Evolutionary conservation across 2,888 invertebrate species (phyloP), one percentile per base, ranked within the genome.

Genomic region (Acanthopleura granulata): DNA sequence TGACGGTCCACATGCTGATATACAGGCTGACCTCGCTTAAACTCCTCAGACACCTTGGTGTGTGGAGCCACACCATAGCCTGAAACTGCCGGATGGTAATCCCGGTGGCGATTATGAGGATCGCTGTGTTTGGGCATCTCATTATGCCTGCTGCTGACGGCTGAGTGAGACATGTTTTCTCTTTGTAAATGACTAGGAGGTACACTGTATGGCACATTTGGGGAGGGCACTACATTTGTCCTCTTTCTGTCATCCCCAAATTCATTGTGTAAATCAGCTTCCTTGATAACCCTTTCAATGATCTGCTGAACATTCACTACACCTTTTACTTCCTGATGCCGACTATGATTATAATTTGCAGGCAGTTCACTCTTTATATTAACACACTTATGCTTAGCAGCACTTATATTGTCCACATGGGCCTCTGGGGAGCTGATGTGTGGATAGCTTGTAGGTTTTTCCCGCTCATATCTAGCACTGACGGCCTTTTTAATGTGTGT

Each of bases 261-360:
- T 25, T 66, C 66, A 66, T 66, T 66, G 18, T 57, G 18, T 57
- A 12, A 57, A 57, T 83, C 81, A n/a, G 83, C 79, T 70, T 84
- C 82, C 16, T 79, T 82, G 27, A 85, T 83, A 73, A 85, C 83
- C 29, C 80, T 77, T 72, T 85, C 83, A 12, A 85, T 83, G 72
- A 86, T 83, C 70, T 83, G 83, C 78, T 85, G 84, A 40, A 83
- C 82, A 78, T 82, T 84, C 25, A 84, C 81, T 72, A 77, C 77
- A 11, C 80, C 74, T 49, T 49, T 40, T 6, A 49, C n/a, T 16
- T 71, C 40, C 49, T 49, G 40, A 49, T 40, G 71, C 18, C 71
- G 40, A 18, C 49, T n/a, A 18, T 40, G 71, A n/a, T 40, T 40
- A 22, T 40, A 40, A 40, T n/a, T 71, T 16, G n/a, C 49, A 27